These are phyloP conservation scores for Mesorhabditis belari DNA, from an alignment of 2,888 invertebrate genomes.

Conservation along the genomic window DNA sequence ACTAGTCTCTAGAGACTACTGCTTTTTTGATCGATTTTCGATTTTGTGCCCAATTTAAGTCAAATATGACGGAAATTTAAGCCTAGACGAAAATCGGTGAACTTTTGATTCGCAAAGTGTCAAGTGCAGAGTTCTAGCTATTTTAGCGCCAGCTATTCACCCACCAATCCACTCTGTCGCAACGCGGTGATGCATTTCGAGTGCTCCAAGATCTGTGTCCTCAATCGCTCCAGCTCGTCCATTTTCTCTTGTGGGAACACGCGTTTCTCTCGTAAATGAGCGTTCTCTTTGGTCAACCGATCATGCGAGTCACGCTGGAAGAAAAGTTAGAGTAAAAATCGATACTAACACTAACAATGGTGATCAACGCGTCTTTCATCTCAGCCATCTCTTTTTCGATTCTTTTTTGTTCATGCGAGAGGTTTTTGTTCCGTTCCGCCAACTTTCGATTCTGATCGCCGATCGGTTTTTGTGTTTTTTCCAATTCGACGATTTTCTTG, in stretches of 20 bases:
- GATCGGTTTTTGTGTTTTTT: constrained; percentile 45
- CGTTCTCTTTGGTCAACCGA: constrained; percentile 44
- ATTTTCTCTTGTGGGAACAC: constrained; percentile 47
- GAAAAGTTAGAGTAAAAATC: constrained; percentile 1
- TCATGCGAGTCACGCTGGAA: constrained; percentile 48
- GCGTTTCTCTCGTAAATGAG: constrained; percentile 39
- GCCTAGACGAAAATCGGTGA: no score
- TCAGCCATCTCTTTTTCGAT: constrained; percentile 42
- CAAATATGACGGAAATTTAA: no score
- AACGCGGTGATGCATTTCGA: constrained; percentile 52
- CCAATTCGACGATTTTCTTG: constrained; percentile 51
- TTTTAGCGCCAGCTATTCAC: no score
- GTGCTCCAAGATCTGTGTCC: constrained; percentile 44
- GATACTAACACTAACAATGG: constrained; percentile 27
- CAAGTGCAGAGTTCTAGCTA: no score
- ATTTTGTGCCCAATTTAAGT: no score
- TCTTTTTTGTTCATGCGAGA: constrained; percentile 36
- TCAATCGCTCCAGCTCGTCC: constrained; percentile 47
- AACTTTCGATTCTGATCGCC: constrained; percentile 47
- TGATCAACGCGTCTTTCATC: constrained; percentile 44
- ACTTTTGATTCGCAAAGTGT: no score
- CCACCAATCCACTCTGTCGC: constrained; percentile 38
- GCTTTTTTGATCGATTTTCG: no score
- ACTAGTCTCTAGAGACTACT: no score
- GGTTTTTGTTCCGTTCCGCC: constrained; percentile 36